A percentile compares a stretch with the other conserved stretches of the same genome.
Evolutionary conservation across 2,888 invertebrate genomes (phyloP).

Genomic region (Harpalus rufipes): DNA sequence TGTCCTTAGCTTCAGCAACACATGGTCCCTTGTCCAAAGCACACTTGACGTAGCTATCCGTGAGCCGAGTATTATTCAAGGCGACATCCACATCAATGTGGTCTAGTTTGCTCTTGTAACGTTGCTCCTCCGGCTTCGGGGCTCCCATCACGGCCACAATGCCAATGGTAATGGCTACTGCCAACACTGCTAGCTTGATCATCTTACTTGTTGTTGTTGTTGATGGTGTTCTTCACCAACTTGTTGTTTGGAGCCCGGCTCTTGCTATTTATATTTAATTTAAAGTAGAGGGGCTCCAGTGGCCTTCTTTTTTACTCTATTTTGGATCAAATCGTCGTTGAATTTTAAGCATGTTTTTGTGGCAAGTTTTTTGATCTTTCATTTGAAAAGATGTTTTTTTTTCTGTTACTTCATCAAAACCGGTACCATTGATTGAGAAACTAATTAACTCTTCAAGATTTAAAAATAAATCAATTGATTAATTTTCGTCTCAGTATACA

Average conservation of each 20-base stretch:
- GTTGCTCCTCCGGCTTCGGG: slow-evolving; percentile 69
- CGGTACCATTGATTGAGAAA: slow-evolving; percentile 38
- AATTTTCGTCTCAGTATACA: neutral
- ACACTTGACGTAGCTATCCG: slow-evolving; percentile 77
- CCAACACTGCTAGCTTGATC: slow-evolving; percentile 69
- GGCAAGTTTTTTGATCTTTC: slow-evolving; percentile 15
- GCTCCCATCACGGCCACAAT: slow-evolving; percentile 66
- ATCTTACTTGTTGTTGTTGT: neutral
- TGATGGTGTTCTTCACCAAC: slow-evolving; percentile 11
- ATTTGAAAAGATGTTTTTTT: slow-evolving; percentile 40
- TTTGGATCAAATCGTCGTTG: slow-evolving; percentile 43
- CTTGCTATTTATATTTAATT: slow-evolving; percentile 19
- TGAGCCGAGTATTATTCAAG: slow-evolving; percentile 82
- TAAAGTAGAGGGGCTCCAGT: slow-evolving; percentile 9
- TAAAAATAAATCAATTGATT: slow-evolving; percentile 23
- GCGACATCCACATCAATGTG: slow-evolving; percentile 85
- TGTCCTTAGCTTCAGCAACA: slow-evolving; percentile 83
- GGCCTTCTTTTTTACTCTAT: slow-evolving; percentile 42
- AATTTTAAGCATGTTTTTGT: slow-evolving; percentile 37
- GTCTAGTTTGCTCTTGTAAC: slow-evolving; percentile 84
- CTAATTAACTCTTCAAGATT: slow-evolving; percentile 31
- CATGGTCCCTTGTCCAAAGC: slow-evolving; percentile 83
- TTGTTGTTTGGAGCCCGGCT: neutral
- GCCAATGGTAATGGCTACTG: slow-evolving; percentile 67
- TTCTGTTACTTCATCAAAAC: slow-evolving; percentile 45